Evolutionary conservation across 1,140 invertebrate genomes (phyloP).

Genomic region (Drosophila pandora): DNA sequence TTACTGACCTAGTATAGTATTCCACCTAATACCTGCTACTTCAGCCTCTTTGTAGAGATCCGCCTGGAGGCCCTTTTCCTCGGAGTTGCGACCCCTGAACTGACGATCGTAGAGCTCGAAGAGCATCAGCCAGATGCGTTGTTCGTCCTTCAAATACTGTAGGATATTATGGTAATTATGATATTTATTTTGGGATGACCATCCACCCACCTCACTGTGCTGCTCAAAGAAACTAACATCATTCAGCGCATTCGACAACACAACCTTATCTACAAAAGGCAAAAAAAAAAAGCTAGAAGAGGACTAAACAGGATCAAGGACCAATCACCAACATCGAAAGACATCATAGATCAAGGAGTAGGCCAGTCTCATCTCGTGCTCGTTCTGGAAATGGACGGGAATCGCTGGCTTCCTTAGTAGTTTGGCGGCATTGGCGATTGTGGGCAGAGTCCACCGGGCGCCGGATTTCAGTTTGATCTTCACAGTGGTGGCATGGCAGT

Average conservation of each 20-base stretch:
- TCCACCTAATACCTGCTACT: conserved; percentile 71
- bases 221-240: conserved; percentile 87
- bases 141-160: conserved; percentile 75
- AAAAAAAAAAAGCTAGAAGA: conserved; percentile 85
- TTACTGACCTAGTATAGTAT: not conserved
- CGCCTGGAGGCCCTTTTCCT: conserved; percentile 72
- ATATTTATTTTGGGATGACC: not conserved
- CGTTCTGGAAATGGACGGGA: conserved; percentile 86
- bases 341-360: conserved; percentile 91
- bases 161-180: not conserved
- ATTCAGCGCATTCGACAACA: conserved; percentile 87
- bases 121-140: conserved; percentile 86
- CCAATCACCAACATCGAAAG: conserved; percentile 88
- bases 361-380: conserved; percentile 91
- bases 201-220: conserved; percentile 84
- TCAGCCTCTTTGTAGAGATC: conserved; percentile 84
- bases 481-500: conserved; percentile 62
- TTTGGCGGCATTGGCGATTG: conserved; percentile 86
- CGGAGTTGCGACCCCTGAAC: conserved; percentile 84
- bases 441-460: conserved; percentile 84
- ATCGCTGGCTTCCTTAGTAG: conserved; percentile 85
- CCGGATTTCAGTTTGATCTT: conserved; percentile 51
- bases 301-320: not conserved
- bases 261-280: conserved; percentile 87
- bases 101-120: conserved; percentile 87